These are phyloP conservation scores for Macropus fuliginosus DNA, from an alignment of 2,797 vertebrate species.

Conservation along the genomic window DNA sequence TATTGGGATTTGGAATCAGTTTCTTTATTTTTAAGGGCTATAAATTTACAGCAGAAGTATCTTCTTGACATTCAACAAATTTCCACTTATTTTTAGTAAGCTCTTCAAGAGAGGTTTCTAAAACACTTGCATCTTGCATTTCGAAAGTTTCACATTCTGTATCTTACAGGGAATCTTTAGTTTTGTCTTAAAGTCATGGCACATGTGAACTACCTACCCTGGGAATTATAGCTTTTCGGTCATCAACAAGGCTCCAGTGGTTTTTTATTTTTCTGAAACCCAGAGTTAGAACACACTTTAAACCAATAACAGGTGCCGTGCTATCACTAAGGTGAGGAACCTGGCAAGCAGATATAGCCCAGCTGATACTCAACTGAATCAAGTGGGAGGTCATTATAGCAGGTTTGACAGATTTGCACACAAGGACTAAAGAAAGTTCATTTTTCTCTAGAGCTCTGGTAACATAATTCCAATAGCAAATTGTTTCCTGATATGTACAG, in stretches of 20 bases:
- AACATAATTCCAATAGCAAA: constrained; percentile 96
- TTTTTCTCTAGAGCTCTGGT: constrained; percentile 94
- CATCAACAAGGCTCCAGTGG: constrained; percentile 81
- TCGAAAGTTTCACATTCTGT: constrained; percentile 56
- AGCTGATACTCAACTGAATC: constrained; percentile 89
- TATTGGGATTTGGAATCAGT: constrained; percentile 92
- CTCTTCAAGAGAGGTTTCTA: constrained; percentile 64
- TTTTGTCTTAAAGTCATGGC: constrained; percentile 86
- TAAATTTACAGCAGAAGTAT: constrained; percentile 76
- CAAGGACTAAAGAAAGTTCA: constrained; percentile 90
- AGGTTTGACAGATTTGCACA: constrained; percentile 93
- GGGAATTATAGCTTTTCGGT: constrained; percentile 87
- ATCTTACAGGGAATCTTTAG: not conserved
- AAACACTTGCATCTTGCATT: not conserved
- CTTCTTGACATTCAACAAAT: constrained; percentile 29
- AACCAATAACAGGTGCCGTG: constrained; percentile 87
- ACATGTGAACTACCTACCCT: constrained; percentile 88
- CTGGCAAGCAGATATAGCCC: constrained; percentile 91
- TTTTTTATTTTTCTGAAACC: constrained; percentile 88
- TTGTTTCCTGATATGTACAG: constrained; percentile 86
- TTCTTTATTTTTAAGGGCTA: constrained; percentile 93
- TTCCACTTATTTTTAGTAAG: constrained; percentile 83
- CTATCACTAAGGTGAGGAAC: constrained; percentile 91
- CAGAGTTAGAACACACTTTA: constrained; percentile 92
- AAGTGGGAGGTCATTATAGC: constrained; percentile 91